Conservation (phyloP, 2,113 vertebrate genomes). For the Grallaria varia region DNA sequence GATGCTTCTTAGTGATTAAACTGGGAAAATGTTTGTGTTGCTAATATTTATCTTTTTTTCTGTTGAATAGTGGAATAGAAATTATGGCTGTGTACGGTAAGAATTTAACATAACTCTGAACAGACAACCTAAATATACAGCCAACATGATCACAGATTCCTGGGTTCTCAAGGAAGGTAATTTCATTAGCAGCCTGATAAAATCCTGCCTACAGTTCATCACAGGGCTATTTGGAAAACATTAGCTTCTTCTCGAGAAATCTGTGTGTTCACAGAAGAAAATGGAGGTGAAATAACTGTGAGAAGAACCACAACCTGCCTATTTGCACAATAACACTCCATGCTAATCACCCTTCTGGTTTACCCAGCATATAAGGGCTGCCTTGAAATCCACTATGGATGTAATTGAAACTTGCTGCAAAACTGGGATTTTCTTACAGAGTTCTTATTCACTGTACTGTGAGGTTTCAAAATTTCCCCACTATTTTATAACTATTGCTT, state of each 20-base stretch:
- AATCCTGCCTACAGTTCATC: neutral
- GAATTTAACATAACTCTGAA: neutral
- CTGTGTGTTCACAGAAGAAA: neutral
- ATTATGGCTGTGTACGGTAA: neutral
- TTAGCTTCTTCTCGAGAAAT: neutral
- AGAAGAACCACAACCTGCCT: neutral
- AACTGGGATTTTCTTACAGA: neutral
- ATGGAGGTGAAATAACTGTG: neutral
- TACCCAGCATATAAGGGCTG: neutral
- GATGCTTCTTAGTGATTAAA: neutral
- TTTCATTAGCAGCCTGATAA: neutral
- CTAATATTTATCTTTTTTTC: neutral
- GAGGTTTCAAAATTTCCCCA: constrained; percentile 10
- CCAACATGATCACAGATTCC: neutral
- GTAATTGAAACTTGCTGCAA: constrained; percentile 12
- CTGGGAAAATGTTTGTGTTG: neutral
- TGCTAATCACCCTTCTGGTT: neutral
- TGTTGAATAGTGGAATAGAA: neutral
- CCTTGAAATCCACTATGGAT: neutral
- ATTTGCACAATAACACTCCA: neutral
- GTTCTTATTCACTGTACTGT: neutral
- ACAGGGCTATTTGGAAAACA: neutral
- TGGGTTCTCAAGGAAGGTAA: neutral
- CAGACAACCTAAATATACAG: neutral
- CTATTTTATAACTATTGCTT: neutral